Evolutionary conservation across 2,888 invertebrate genomes (phyloP), one percentile per base, ranked within the genome.

Genomic region (Chymomyza amoena): DNA sequence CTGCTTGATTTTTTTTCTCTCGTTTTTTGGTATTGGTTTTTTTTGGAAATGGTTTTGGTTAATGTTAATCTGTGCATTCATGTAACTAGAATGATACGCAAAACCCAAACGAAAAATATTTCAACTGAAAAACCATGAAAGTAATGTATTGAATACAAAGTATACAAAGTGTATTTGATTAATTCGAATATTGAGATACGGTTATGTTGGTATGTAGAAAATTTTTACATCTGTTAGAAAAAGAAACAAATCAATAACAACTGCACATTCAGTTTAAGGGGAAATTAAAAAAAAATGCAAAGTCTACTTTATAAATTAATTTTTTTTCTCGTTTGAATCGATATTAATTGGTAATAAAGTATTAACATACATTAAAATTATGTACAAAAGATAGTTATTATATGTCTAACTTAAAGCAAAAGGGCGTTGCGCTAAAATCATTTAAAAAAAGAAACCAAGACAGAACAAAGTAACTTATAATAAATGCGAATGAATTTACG

Each of bases 221-320:
- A 50, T 62, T 62, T 51, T 50, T 15, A 62, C 25, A 20, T 62
- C 6, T 50, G 18, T 51, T 62, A 25, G 57, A 20, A 65, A 54
- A 61, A 32, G 45, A 51, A 66, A 73, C 28, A 54, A 75, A 61
- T 68, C 59, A 59, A 66, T 59, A 70, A 64, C 59, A 70, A 66
- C 72, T 70, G 59, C 68, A 69, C 70, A 79, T 79, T 80, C 75
- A 72, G 68, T 70, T 72, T 75, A 76, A 77, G 68, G 73, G 66
- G 61, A 73, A 77, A 74, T 64, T 25, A 68, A 61, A 70, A 70
- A 20, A 52, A 54, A 73, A 69, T 65, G 71, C 51, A 73, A 74
- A 76, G 63, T 72, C 81, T 81, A 79, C 81, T 36, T 62, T 63
- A 69, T 69, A 70, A 76, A 61, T 68, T 54, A 20, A 18, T 54